Conservation (phyloP, 2,113 vertebrate genomes). For the Mohoua ochrocephala region DNA sequence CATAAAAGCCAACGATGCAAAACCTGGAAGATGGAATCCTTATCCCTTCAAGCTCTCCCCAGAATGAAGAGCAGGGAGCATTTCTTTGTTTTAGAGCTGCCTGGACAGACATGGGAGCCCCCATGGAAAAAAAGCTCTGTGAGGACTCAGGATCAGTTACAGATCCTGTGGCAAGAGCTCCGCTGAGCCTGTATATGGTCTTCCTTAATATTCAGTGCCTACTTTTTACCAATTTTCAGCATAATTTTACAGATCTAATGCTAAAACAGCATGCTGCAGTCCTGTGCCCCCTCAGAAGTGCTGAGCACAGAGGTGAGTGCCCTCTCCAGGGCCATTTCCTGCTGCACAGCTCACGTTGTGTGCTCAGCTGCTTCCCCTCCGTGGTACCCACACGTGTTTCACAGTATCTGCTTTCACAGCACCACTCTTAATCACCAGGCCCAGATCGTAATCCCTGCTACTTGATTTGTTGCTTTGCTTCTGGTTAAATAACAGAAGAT, state of each 20-base stretch:
- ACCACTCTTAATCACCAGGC: not conserved
- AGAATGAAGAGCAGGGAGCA: not conserved
- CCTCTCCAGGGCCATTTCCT: not conserved
- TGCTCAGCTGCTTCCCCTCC: not conserved
- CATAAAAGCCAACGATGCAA: not conserved
- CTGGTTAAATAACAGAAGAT: not conserved
- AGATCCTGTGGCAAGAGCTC: not conserved
- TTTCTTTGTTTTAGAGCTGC: not conserved
- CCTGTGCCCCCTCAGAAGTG: not conserved
- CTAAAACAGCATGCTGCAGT: not conserved
- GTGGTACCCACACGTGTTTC: rapidly evolving
- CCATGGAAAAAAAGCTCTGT: not conserved
- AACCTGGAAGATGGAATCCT: not conserved
- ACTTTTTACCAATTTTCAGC: not conserved
- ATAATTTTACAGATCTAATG: not conserved
- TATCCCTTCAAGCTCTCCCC: not conserved
- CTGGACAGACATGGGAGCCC: not conserved
- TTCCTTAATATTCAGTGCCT: not conserved
- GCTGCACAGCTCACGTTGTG: rapidly evolving
- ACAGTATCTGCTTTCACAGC: not conserved
- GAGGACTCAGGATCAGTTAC: not conserved
- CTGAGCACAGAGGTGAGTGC: not conserved
- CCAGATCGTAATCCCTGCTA: too few relatives aligned
- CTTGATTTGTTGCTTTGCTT: not conserved
- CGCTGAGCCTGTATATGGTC: rapidly evolving